Percentiles rank a stretch among this genome's conserved stretches.
These are phyloP conservation scores for Phrynosoma blainvillii DNA, from an alignment of 2,113 vertebrate genomes.

Conservation along the genomic window DNA sequence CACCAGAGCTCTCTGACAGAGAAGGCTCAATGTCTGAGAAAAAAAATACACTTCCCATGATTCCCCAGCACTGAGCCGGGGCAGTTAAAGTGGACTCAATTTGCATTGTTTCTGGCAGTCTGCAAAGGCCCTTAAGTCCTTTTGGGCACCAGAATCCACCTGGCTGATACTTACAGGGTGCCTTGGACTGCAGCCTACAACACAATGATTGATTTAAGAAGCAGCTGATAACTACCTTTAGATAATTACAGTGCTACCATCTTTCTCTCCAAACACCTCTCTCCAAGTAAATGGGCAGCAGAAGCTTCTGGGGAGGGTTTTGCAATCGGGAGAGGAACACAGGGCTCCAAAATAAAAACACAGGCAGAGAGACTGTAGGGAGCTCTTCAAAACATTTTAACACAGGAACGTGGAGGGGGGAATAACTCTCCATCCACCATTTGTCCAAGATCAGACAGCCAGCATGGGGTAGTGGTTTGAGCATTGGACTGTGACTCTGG, in stretches of 20 bases:
- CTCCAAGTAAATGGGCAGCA: not conserved
- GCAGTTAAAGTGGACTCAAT: no score
- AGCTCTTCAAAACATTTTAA: not conserved
- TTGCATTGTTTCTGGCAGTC: no score
- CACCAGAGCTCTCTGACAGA: no score
- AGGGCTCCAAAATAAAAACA: not conserved
- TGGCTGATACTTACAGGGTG: not conserved
- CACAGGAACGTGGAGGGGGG: no score
- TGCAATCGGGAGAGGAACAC: not conserved
- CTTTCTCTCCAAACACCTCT: not conserved
- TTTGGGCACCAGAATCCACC: not conserved
- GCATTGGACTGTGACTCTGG: no score
- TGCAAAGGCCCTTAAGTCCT: no score
- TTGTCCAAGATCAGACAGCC: no score
- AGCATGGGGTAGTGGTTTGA: no score
- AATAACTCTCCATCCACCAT: no score
- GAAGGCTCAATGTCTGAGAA: no score
- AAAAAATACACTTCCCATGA: no score
- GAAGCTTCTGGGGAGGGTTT: not conserved
- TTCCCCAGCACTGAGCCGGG: no score
- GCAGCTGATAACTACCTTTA: not conserved
- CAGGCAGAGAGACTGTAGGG: not conserved
- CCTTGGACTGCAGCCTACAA: not conserved
- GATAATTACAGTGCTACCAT: not conserved
- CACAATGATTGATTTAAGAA: not conserved